Evolutionary conservation across 2,888 invertebrate species (phyloP).

Genomic region (Poecilobothrus nobilitatus): DNA sequence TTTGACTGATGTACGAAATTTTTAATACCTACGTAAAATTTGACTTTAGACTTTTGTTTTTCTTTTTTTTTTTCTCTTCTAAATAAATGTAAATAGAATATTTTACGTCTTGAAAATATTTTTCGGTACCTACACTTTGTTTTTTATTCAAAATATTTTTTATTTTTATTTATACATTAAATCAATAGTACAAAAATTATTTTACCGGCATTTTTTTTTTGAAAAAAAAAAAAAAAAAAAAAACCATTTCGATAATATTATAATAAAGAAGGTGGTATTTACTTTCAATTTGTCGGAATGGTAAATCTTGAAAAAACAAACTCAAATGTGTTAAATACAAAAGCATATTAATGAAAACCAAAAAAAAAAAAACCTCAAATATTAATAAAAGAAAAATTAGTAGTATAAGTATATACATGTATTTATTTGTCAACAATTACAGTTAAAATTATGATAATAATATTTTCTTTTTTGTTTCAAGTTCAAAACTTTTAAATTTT

Average conservation of each 20-base stretch:
- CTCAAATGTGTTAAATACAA: neutral
- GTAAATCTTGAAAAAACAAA: neutral
- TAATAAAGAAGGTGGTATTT: neutral
- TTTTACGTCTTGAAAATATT: neutral
- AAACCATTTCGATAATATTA: neutral
- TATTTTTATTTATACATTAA: neutral
- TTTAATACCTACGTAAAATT: no score
- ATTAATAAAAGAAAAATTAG: no score
- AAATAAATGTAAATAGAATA: no score
- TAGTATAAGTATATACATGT: no score
- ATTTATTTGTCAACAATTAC: no score
- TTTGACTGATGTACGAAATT: no score
- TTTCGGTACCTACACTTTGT: neutral
- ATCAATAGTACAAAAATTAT: neutral
- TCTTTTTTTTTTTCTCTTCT: no score
- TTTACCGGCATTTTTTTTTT: neutral
- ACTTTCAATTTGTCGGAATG: constrained; percentile 11
- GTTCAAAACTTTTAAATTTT: no score
- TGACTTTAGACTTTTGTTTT: no score
- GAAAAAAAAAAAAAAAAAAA: neutral
- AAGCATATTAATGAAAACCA: neutral
- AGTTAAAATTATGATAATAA: no score
- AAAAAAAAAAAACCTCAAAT: no score
- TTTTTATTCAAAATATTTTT: neutral
- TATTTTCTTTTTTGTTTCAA: no score